A percentile compares a stretch with the other conserved stretches of the same genome.
These are phyloP conservation scores for Sphenodon punctatus DNA, from an alignment of 2,797 vertebrate species.

Conservation along the genomic window DNA sequence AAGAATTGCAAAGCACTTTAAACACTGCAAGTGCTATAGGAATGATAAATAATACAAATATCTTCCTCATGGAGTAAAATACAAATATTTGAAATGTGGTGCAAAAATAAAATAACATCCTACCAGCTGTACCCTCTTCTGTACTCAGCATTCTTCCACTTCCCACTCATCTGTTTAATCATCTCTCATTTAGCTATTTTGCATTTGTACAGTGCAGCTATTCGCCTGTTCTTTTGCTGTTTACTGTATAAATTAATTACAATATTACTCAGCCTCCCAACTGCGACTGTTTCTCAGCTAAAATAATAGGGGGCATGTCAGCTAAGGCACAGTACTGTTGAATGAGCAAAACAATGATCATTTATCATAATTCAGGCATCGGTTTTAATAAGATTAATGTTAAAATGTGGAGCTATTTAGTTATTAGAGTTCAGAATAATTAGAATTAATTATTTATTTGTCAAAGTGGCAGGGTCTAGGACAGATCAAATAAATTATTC, in stretches of 20 bases:
- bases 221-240: neutral
- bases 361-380: constrained; percentile 36
- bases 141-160: neutral
- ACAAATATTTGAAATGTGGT: neutral
- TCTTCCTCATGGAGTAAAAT: neutral
- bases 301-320: neutral
- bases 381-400: constrained; percentile 20
- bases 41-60: too few species aligned
- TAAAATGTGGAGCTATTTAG: neutral
- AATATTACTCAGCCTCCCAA: neutral
- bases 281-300: neutral
- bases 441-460: neutral
- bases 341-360: neutral
- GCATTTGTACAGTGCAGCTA: accelerated
- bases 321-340: neutral
- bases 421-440: neutral
- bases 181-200: neutral
- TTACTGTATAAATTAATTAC: neutral
- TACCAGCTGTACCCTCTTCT: neutral
- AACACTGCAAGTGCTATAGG: too few species aligned
- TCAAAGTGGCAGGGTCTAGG: accelerated
- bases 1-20: too few species aligned
- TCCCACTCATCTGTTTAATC: neutral
- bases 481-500: accelerated
- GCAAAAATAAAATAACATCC: neutral